Base-by-base conservation (phyloP, 2,888 invertebrate species). In the Drosophila mimetica region DNA sequence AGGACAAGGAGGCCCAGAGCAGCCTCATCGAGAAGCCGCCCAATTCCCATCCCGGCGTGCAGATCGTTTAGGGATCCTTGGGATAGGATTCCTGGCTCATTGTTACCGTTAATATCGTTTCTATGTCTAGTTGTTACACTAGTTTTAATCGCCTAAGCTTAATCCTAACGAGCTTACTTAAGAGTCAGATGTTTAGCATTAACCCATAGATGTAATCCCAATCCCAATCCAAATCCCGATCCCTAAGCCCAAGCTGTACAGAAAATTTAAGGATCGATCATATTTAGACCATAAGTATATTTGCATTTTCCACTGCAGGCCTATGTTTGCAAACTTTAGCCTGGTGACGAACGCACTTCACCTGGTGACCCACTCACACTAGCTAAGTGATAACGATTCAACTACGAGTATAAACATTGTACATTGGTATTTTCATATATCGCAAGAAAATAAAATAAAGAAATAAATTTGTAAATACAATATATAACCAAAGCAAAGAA, bases 21-120 rank as follows among this genome's bases (percentile, higher is more conserved):
- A 86, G 75, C 28, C 79, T 90, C n/a, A 87, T 90, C 28, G 90
- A 86, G 48, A 90, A 89, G 47, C 63, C 86, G 46, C 64, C 86
- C 13, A 70, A 71, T 37, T 30, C 52, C n/a, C 69, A 71, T 37
- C 25, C 52, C 34, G 48, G 57, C 16, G 71, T 80, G 16, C 90
- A 88, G 67, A 80, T 88, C 53, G 89, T 90, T 46, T 89, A 79
- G 77, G 52, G 44, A 22, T 50, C 18, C n/a, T 7, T 6, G 7
- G 25, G 7, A 25, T 25, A 30, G 30, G 34, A 36, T 14, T 18
- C 32, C 28, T 4, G 25, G 53, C 53, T 7, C 34, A 34, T 48
- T 41, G 39, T 37, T 74, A 46, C 13, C 39, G 20, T 57, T 60
- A 69, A 70, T 51, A 42, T 52, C 42, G 65, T 63, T 64, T 70